Evolutionary conservation across 2,113 vertebrate genomes (phyloP), one percentile per base, ranked within the genome.

Genomic region (Anoura caudifer): DNA sequence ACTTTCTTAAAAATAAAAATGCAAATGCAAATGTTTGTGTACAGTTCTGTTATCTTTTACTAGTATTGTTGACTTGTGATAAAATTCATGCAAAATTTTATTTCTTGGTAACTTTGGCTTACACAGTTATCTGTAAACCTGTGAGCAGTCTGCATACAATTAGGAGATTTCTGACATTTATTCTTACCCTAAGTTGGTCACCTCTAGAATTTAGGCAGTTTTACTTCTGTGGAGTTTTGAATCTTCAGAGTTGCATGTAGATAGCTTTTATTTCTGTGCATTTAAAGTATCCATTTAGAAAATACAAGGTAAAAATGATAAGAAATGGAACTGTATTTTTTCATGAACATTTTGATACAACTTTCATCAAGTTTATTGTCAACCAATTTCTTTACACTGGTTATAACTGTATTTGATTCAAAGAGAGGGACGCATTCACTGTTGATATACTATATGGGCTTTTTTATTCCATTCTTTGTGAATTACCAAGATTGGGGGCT

Each of bases 281-380:
- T 87, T 96, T 56, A 94, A 89, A 80, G 84, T 76, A 87, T 4
- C 19, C 87, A 91, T 67, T 95, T 97, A 96, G 86, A 88, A 94
- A 97, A 91, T 94, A 54, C 26, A 63, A 73, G 92, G 70, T 81
- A 94, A 94, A 97, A 90, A 76, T 83, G 75, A 91, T 65, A 80
- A 43, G 47, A 96, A 96, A 90, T 86, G 85, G 47, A 77, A 63
- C 61, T 83, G 33, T 97, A 94, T 97, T 97, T 97, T 97, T 98
- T 96, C 91, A 81, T 84, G 24, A 93, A 92, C 77, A 88, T 96
- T 97, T 98, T 97, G 95, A 96, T 97, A 92, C 8, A 92, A 75
- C 81, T 93, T 87, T 97, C 85, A 76, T 95, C 69, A 70, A 63
- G 70, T 69, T 95, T 92, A 69, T 76, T 56, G 89, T 91, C 94